Percentiles rank a stretch among this genome's conserved stretches.
Evolutionary conservation across 2,113 vertebrate genomes (phyloP).

Genomic region (Syrmaticus mikado): DNA sequence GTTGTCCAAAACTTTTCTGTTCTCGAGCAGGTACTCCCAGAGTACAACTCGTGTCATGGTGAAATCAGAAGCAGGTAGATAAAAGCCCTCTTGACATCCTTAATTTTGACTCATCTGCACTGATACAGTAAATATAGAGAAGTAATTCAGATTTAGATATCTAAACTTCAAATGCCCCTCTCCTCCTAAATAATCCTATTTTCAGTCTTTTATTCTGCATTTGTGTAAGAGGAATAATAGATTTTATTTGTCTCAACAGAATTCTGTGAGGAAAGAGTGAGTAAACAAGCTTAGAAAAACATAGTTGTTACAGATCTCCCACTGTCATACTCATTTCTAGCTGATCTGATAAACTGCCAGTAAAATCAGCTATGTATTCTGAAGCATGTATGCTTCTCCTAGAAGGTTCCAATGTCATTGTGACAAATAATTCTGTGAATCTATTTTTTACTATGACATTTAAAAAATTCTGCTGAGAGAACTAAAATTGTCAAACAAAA

Average conservation of each 20-base stretch:
- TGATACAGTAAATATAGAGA: neutral
- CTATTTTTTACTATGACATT: neutral
- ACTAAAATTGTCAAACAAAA: neutral
- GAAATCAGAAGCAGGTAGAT: neutral
- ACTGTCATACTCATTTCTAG: neutral
- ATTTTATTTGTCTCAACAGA: neutral
- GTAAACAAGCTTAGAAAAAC: neutral
- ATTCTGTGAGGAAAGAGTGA: neutral
- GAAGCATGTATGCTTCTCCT: neutral
- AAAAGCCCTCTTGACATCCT: neutral
- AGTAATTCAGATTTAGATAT: neutral
- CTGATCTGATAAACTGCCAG: neutral
- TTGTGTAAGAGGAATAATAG: neutral
- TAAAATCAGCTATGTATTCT: neutral
- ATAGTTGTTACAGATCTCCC: neutral
- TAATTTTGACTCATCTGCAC: neutral
- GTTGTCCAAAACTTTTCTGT: neutral
- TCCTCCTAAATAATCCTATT: neutral
- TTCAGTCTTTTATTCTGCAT: neutral
- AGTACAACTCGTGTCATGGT: accelerated
- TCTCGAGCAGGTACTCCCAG: neutral
- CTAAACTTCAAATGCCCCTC: neutral
- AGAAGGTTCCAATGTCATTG: neutral
- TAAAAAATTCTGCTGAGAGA: neutral
- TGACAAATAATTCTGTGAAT: neutral